Percentiles rank a stretch among this genome's conserved stretches.
Evolutionary conservation across 1,140 invertebrate genomes (phyloP).

Genomic region (Cydia amplana): DNA sequence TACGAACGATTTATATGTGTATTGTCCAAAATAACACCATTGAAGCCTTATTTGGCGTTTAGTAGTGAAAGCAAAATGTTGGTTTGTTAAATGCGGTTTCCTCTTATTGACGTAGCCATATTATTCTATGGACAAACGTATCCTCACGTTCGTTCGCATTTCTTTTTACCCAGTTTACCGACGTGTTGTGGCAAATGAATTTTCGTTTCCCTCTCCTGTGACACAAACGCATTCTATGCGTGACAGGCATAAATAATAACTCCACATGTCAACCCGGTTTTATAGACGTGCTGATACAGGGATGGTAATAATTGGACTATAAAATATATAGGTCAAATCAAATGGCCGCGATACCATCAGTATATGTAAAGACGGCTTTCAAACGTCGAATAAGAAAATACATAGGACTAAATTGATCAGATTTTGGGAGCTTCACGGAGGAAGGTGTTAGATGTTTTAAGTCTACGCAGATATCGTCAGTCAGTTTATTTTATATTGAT

Average conservation of each 20-base stretch:
- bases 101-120: too few species aligned
- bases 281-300: neutral
- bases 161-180: neutral
- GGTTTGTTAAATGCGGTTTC: too few species aligned
- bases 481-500: too few species aligned
- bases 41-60: too few species aligned
- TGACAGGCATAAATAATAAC: constrained; percentile 3
- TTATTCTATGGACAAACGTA: neutral
- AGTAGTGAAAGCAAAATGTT: too few species aligned
- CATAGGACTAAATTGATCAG: neutral
- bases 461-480: too few species aligned
- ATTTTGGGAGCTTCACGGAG: too few species aligned
- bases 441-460: too few species aligned
- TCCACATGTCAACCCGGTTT: neutral
- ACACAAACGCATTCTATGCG: neutral
- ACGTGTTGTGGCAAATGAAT: neutral
- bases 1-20: too few species aligned
- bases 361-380: neutral
- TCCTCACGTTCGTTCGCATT: neutral
- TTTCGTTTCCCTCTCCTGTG: neutral
- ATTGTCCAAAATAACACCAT: too few species aligned
- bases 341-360: neutral
- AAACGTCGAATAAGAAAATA: neutral
- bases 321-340: constrained; percentile 6
- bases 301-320: neutral